Evolutionary conservation across 2,797 vertebrate species (phyloP), one percentile per base, ranked within the genome.

Genomic region (Silurus lanzhouensis): DNA sequence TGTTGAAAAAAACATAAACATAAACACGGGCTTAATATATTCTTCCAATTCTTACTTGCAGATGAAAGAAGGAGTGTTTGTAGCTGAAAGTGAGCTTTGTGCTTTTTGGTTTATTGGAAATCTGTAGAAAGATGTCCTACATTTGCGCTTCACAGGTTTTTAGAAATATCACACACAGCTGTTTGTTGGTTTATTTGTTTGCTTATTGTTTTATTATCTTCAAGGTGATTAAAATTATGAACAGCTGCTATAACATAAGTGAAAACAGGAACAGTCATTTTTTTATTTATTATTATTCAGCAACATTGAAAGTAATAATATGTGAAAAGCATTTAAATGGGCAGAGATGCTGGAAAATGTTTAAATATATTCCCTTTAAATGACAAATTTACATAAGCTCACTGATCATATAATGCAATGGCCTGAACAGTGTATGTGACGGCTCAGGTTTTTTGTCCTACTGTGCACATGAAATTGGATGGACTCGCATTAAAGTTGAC

Each of bases 371-470:
- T 44, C 38, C 68, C 38, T 31, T 61, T 83, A 57, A 84, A 81
- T 17, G 57, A 75, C 52, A 15, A 27, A 20, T 60, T 58, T 70
- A 79, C 25, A 27, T 80, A 79, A n/a, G 46, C 66, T 79, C 31
- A 55, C 22, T n/a, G 19, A 80, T 63, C 76, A 68, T 81, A 38
- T 61, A 83, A 63, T 44, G 19, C 20, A 46, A 71, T 14, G 38
- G 7, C 17, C 10, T 71, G 25, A 31, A 67, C 25, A 2, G 14
- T 68, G 68, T 71, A 2, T 6, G 19, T 71, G 48, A 12, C 5
- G 5, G 38, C 68, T 46, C 38, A 44, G 38, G 0, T 31, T 71
- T 71, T 71, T 46, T 8, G 31, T 46, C 38, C 31, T 19, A 0
- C 20, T 71, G 38, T 22, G 12, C 6, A 48, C 20, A 31, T 31